Percentiles rank a stretch among this genome's conserved stretches.
phyloP scores from a whole-genome alignment of 2,888 invertebrate species.

The Arenicola marina region DNA sequence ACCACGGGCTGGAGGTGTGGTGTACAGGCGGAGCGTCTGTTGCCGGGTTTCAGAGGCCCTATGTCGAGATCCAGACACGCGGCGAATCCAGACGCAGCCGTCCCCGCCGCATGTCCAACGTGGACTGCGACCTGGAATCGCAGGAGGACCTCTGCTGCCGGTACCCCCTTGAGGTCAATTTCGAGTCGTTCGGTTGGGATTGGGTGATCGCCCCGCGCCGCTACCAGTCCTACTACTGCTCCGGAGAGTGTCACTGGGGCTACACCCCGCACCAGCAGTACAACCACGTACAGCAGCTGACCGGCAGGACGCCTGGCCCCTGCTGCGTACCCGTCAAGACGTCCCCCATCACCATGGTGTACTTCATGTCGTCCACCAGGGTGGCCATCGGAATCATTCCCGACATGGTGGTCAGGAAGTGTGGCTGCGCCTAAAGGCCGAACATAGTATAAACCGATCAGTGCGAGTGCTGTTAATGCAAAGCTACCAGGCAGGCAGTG shows the following conservation, averaged over 20 bases:
- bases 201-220: conserved; percentile 95
- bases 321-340: conserved; percentile 83
- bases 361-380: conserved; percentile 13
- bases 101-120: not conserved
- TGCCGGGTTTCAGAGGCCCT: conserved; percentile 15
- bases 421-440: conserved; percentile 20
- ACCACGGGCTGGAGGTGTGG: too few relatives aligned
- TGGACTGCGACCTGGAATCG: conserved; percentile 15
- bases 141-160: conserved; percentile 88
- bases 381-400: conserved; percentile 14
- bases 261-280: conserved; percentile 1
- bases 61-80: conserved; percentile 13
- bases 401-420: conserved; percentile 24
- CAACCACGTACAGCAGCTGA: conserved; percentile 8
- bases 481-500: too few relatives aligned
- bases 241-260: conserved; percentile 89
- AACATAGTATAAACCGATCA: too few relatives aligned
- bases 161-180: conserved; percentile 90
- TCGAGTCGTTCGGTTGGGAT: conserved; percentile 94
- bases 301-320: conserved; percentile 72
- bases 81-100: not conserved
- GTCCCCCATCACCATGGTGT: conserved; percentile 20
- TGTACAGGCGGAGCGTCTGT: too few relatives aligned
- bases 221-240: conserved; percentile 95
- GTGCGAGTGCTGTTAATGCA: too few relatives aligned